Evolutionary conservation across 2,888 invertebrate species (phyloP), one percentile per base, ranked within the genome.

Genomic region (Euplexia lucipara): DNA sequence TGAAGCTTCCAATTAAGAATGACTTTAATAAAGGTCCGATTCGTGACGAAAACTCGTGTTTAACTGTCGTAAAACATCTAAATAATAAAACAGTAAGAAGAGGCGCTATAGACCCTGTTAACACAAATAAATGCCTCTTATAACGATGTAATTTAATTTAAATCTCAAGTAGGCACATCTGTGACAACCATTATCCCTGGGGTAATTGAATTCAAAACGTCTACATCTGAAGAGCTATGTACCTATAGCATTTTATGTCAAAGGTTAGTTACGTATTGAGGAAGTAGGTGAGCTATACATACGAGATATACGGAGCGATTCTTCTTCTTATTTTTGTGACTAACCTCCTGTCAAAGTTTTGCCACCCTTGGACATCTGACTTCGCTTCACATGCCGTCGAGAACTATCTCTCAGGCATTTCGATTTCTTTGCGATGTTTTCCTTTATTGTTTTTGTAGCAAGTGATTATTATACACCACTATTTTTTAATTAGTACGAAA

Each of bases 171-270:
- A 52, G 32, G 49, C 42, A 58, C 59, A 49, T 63, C 60, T 61
- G 57, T 44, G 58, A 69, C 52, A 32, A 34, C 22, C 53, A 58
- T 74, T 70, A 71, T 56, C 58, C 51, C 30, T 57, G 41, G 48
- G 5, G 48, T 69, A 75, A 79, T 78, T 75, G 45, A 52, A 71
- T 69, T 64, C 51, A 52, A 60, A 64, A 68, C 48, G 35, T 49
- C 39, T 51, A 42, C 49, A 35, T 54, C 30, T 44, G 9, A 22
- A 35, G 26, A 14, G 12, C 26, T 54, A 44, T 45, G 32, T 44
- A n/a, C n/a, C n/a, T n/a, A 58, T 37, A 70, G 12, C 34, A 14
- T 18, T 14, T 62, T 34, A 60, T 65, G 59, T 61, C 57, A 62
- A 61, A 65, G 53, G 59, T 61, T 45, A 60, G 56, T 34, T 45